Conservation (phyloP, 2,888 invertebrate genomes). For the Lymantria monacha region DNA sequence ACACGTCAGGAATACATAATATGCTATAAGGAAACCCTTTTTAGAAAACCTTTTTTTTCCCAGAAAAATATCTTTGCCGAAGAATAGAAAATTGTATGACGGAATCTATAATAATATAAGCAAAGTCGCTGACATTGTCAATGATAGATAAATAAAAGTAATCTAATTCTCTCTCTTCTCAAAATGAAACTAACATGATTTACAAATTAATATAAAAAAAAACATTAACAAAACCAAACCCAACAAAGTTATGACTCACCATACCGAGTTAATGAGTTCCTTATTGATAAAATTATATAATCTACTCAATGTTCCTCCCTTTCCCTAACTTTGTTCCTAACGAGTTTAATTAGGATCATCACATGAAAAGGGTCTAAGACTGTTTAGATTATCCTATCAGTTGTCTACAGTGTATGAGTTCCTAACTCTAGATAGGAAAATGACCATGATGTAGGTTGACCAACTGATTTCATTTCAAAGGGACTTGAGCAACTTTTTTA, state of each 20-base stretch:
- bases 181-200: too few relatives aligned
- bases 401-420: slow-evolving; percentile 15
- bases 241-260: background rate
- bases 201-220: too few relatives aligned
- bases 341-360: background rate
- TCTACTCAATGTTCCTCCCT: background rate
- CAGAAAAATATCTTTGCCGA: too few relatives aligned
- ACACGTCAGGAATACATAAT: too few relatives aligned
- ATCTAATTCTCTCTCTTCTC: too few relatives aligned
- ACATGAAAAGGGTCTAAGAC: slow-evolving; percentile 6
- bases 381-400: slow-evolving; percentile 26
- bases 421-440: slow-evolving; percentile 1
- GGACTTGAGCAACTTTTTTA: background rate
- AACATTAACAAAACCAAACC: too few relatives aligned
- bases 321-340: slow-evolving; percentile 1
- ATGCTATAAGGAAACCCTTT: too few relatives aligned
- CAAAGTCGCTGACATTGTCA: too few relatives aligned
- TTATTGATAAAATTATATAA: background rate
- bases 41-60: too few relatives aligned
- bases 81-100: too few relatives aligned
- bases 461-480: background rate
- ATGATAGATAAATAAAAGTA: too few relatives aligned
- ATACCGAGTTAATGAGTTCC: background rate
- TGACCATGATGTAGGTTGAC: background rate
- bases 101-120: too few relatives aligned